Conservation (phyloP, 2,888 invertebrate genomes). For the Pachydiplax longipennis region DNA sequence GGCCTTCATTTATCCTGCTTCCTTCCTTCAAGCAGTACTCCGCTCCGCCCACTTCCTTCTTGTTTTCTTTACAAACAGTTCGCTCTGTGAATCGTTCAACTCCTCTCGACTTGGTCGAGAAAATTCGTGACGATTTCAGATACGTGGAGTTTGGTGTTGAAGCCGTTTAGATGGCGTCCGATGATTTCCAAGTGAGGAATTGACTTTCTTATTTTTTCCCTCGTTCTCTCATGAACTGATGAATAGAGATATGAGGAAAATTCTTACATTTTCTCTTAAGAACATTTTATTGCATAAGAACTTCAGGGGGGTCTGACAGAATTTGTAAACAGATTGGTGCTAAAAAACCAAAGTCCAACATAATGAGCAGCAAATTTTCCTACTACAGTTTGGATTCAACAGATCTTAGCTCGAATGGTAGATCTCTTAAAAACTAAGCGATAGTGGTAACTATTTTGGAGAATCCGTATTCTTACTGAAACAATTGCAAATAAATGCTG, state of each 20-base stretch:
- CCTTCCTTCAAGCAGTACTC: too few species aligned
- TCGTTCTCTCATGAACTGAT: not conserved
- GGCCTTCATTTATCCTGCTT: too few species aligned
- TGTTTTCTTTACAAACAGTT: not conserved
- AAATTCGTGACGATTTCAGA: constrained; percentile 16
- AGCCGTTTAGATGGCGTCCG: constrained; percentile 29
- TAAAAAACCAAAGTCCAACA: not conserved
- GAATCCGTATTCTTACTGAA: too few species aligned
- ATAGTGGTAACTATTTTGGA: too few species aligned
- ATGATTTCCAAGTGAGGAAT: not conserved
- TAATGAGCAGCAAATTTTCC: not conserved
- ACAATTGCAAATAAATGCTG: too few species aligned
- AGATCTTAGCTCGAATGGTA: too few species aligned
- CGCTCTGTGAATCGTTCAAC: not conserved
- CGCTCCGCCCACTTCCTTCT: not conserved
- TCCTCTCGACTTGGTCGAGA: not conserved
- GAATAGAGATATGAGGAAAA: not conserved
- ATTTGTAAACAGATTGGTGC: not conserved
- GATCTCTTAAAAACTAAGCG: too few species aligned
- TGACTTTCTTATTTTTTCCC: too few species aligned
- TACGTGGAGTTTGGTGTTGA: not conserved
- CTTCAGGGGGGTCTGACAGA: not conserved
- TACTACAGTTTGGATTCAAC: too few species aligned
- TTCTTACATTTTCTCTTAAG: not conserved
- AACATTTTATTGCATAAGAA: not conserved